phyloP scores from a whole-genome alignment of 2,888 invertebrate genomes.

The Drosophila emarginata region DNA sequence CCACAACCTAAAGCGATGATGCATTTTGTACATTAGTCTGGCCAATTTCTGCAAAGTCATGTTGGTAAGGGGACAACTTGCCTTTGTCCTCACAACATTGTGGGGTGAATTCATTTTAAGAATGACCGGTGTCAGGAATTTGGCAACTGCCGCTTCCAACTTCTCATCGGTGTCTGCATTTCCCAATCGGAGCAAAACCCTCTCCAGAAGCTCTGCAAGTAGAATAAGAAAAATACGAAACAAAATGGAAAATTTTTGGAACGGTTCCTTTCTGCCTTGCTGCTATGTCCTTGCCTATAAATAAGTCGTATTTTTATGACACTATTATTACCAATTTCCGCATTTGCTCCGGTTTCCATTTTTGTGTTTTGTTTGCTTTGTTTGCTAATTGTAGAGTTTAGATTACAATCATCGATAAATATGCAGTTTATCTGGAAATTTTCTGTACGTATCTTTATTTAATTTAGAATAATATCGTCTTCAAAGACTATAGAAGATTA shows the following conservation, averaged over 20 bases:
- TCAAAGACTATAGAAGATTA: neutral
- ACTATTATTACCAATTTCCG: slow-evolving; percentile 80
- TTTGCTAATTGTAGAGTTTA: slow-evolving; percentile 26
- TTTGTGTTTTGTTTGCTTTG: slow-evolving; percentile 58
- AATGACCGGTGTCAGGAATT: slow-evolving; percentile 93
- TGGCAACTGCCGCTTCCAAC: slow-evolving; percentile 89
- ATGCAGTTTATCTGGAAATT: neutral
- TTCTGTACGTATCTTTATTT: neutral
- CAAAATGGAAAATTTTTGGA: neutral
- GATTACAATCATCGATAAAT: neutral
- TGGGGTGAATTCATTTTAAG: slow-evolving; percentile 94
- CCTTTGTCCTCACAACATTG: slow-evolving; percentile 90
- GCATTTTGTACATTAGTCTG: slow-evolving; percentile 16
- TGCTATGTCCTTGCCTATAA: neutral
- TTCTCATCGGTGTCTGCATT: slow-evolving; percentile 95
- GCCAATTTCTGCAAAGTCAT: slow-evolving; percentile 50
- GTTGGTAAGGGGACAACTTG: slow-evolving; percentile 58
- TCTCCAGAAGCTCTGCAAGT: slow-evolving; percentile 90
- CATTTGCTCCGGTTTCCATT: slow-evolving; percentile 80
- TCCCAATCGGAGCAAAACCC: slow-evolving; percentile 94
- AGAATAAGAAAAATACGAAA: neutral
- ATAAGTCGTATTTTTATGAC: neutral
- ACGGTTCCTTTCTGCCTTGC: neutral
- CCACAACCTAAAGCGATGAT: slow-evolving; percentile 88
- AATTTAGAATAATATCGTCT: neutral